Conservation (phyloP, 1,140 invertebrate species). For the Eurosta solidaginis region DNA sequence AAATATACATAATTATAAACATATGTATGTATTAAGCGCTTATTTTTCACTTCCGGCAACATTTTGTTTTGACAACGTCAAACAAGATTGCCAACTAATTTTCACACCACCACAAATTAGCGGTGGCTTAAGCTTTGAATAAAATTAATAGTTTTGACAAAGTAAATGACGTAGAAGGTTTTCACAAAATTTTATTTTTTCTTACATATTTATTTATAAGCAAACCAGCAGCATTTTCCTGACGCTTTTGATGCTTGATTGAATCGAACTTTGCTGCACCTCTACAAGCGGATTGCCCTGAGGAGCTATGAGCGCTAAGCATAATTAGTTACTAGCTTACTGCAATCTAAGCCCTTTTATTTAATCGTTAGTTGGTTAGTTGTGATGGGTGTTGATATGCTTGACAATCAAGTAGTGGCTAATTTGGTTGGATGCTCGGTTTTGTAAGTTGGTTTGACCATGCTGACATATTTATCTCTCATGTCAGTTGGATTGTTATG, state of each 20-base stretch:
- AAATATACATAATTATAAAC: not conserved
- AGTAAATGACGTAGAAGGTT: not conserved
- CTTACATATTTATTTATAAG: not conserved
- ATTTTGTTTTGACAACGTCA: slow-evolving; percentile 9
- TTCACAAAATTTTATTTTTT: not conserved
- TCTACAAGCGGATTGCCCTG: not conserved
- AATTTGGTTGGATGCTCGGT: not conserved
- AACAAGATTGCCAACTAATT: not conserved
- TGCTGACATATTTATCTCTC: not conserved
- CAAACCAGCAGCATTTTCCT: no score
- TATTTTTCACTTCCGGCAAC: not conserved
- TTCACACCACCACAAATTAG: slow-evolving; percentile 11
- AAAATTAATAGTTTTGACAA: slow-evolving; percentile 20
- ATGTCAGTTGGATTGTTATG: not conserved
- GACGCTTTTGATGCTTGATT: not conserved
- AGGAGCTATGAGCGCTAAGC: not conserved
- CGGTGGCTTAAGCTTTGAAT: slow-evolving; percentile 6
- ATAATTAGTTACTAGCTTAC: not conserved
- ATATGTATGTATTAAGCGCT: not conserved
- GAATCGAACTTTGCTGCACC: not conserved
- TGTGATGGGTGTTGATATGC: not conserved
- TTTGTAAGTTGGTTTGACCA: no score
- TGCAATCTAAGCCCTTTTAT: not conserved
- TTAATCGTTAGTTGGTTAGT: not conserved
- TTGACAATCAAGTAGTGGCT: not conserved